These are phyloP conservation scores for Cyaniris semiargus DNA, from an alignment of 2,888 invertebrate species.

Conservation along the genomic window DNA sequence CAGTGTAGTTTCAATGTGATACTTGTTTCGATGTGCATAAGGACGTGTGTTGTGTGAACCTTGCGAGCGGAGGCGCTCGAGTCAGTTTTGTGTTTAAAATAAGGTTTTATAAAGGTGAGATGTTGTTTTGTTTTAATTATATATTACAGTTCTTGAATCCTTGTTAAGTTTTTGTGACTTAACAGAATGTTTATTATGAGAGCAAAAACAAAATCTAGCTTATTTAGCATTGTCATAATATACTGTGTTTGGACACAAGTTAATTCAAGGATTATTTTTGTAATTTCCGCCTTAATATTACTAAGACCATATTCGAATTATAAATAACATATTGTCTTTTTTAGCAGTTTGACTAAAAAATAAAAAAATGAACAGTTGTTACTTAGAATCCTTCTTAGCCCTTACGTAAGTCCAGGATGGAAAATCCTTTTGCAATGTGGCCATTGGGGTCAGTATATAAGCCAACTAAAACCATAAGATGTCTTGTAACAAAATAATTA, in stretches of 20 bases:
- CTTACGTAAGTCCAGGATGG: no score
- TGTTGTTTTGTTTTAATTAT: conserved; percentile 40
- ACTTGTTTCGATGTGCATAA: conserved; percentile 62
- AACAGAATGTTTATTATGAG: not conserved
- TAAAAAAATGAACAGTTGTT: no score
- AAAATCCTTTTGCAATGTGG: not conserved
- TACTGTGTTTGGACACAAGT: not conserved
- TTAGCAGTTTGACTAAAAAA: no score
- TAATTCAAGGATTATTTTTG: not conserved
- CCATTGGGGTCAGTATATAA: not conserved
- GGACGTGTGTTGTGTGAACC: conserved; percentile 61
- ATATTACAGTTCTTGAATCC: conserved; percentile 30
- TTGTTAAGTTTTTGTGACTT: not conserved
- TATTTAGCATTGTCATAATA: not conserved
- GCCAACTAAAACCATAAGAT: not conserved
- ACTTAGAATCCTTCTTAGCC: no score
- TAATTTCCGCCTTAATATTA: not conserved
- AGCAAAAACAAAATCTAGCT: not conserved
- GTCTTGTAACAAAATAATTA: conserved; percentile 17
- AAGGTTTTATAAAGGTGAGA: conserved; percentile 46
- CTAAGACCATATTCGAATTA: no score
- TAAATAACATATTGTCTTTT: no score
- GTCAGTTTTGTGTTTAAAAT: conserved; percentile 44
- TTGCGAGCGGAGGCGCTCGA: conserved; percentile 48
- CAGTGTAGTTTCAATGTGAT: conserved; percentile 58